Conservation (phyloP, 2,113 vertebrate species). For the Perca flavescens region DNA sequence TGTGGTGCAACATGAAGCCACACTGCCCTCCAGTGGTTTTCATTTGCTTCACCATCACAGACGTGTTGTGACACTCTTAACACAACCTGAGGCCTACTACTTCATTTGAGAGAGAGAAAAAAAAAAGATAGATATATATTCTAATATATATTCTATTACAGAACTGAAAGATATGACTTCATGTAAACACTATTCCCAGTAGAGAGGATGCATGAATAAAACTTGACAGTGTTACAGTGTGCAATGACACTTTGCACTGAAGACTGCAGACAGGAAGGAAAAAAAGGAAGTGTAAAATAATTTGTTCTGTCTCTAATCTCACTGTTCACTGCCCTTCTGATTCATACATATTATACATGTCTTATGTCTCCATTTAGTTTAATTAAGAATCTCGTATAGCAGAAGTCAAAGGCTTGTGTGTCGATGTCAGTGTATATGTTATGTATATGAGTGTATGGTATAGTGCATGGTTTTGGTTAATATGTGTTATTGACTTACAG, state of each 20-base stretch:
- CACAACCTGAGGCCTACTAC: neutral
- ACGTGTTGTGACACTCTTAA: conserved; percentile 5
- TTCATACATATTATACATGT: neutral
- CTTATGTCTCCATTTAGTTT: neutral
- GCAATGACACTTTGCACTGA: neutral
- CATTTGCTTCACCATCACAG: conserved; percentile 12
- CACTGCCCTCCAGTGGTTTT: conserved; percentile 83
- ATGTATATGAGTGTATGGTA: neutral
- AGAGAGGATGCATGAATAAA: neutral
- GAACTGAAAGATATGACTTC: neutral
- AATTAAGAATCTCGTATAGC: neutral
- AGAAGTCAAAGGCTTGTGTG: neutral
- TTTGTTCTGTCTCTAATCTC: conserved; percentile 41
- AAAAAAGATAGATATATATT: neutral
- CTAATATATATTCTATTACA: neutral
- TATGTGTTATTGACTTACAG: neutral
- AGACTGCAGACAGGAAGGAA: conserved; percentile 58
- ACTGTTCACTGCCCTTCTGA: neutral
- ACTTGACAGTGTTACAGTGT: neutral
- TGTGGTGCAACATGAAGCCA: conserved; percentile 67
- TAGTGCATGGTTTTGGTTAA: neutral
- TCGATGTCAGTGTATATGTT: neutral
- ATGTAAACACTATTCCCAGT: neutral
- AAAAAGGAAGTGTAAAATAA: conserved; percentile 65
- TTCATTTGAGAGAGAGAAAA: conserved; percentile 1